These are phyloP conservation scores for Mormyrops boulengeri DNA, from an alignment of 2,797 vertebrate species.

Conservation along the genomic window DNA sequence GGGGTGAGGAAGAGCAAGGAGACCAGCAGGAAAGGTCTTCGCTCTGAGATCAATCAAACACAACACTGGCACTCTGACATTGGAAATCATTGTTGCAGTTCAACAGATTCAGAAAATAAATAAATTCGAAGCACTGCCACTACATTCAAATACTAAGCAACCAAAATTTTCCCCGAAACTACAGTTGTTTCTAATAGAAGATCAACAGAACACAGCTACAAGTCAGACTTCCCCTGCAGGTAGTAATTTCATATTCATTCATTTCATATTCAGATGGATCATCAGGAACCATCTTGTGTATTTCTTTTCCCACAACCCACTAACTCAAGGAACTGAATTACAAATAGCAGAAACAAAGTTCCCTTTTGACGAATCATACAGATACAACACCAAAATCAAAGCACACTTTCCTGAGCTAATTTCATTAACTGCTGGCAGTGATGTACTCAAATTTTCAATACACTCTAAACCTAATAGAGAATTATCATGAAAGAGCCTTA, in stretches of 20 bases:
- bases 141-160: neutral
- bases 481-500: conserved; percentile 33
- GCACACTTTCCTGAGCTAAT: conserved; percentile 60
- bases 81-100: neutral
- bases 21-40: neutral
- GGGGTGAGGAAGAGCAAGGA: neutral
- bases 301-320: neutral
- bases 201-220: neutral
- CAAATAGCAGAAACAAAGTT: conserved; percentile 38
- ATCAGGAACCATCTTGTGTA: neutral
- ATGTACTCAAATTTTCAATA: conserved; percentile 64
- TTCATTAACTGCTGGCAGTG: conserved; percentile 71
- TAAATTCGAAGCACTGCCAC: neutral
- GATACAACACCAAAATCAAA: conserved; percentile 62
- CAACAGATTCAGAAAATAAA: neutral
- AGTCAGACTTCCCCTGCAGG: neutral
- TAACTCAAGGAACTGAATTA: conserved; percentile 35
- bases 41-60: neutral
- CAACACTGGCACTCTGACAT: neutral
- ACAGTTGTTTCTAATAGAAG: neutral
- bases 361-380: conserved; percentile 45
- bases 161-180: neutral
- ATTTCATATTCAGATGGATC: neutral
- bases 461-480: conserved; percentile 54
- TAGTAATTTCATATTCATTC: neutral